Evolutionary conservation across 2,888 invertebrate genomes (phyloP), one percentile per base, ranked within the genome.

Genomic region (Drosophila putrida): DNA sequence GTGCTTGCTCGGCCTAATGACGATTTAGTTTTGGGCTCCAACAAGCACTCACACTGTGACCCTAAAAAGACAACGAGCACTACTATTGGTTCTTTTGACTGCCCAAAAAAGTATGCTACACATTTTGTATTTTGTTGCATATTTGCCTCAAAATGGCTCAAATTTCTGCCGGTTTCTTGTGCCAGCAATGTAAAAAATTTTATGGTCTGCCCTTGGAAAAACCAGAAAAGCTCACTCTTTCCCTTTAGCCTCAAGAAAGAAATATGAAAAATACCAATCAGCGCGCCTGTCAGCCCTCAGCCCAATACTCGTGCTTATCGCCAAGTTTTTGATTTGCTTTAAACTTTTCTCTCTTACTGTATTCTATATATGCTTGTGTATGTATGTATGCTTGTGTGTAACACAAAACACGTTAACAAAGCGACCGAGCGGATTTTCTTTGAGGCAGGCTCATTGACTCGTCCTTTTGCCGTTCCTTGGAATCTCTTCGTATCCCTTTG

Each of bases 271-370:
- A 82, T 85, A 84, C 89, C 84, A 85, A 89, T 85, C 87, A 85
- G 79, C 87, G 78, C 59, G 79, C 73, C 80, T 89, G 89, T 89
- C 84, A 84, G 82, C 66, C 71, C 78, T 43, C 46, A 65, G 79
- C 80, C 85, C 82, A 75, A 46, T 46, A 79, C 88, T 89, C 85
- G 89, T 79, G 84, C 88, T 89, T 87, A 87, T 89, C 85, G 82
- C 74, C 75, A 80, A 80, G 84, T 79, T 84, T 89, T 78, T 85
- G 84, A 84, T 84, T 88, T 84, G 80, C 83, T 75, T 88, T 82
- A 86, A 84, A 86, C 89, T 88, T 84, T 83, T 71, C 65, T 67
- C 57, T 44, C 27, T 47, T 60, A 49, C 33, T 60, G 49, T 61
- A 27, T 54, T 35, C 13, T 36, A 44, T 57, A 41, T 38, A 35